Percentiles rank a stretch among this genome's conserved stretches.
Evolutionary conservation across 2,888 invertebrate species (phyloP).

Genomic region (Loripinus fragilis): DNA sequence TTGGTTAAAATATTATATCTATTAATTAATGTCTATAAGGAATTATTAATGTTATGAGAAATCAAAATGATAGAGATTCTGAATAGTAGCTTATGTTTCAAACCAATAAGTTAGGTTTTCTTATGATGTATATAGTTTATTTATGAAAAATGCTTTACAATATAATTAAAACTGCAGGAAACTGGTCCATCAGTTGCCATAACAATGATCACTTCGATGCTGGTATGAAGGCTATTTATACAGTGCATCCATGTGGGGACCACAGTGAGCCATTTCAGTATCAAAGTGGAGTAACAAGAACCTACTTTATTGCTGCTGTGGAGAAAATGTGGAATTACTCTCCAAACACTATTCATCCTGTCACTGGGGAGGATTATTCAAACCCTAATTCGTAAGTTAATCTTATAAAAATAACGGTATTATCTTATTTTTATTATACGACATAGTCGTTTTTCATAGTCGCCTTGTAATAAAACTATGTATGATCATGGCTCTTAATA

Average conservation of each 20-base stretch:
- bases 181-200: constrained; percentile 55
- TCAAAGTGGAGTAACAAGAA: constrained; percentile 30
- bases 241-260: constrained; percentile 45
- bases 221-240: constrained; percentile 55
- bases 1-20: too few species aligned
- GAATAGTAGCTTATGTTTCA: too few species aligned
- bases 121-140: too few species aligned
- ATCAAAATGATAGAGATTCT: too few species aligned
- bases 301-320: constrained; percentile 54
- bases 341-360: constrained; percentile 47
- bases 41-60: too few species aligned
- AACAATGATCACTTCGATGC: constrained; percentile 51
- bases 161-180: constrained; percentile 42
- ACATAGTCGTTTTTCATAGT: neutral
- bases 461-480: too few species aligned
- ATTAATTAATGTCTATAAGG: too few species aligned
- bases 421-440: too few species aligned
- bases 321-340: constrained; percentile 56
- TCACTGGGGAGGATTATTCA: constrained; percentile 45
- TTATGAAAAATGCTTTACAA: too few species aligned
- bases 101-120: too few species aligned
- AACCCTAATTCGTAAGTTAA: constrained; percentile 47
- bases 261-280: neutral
- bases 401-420: too few species aligned
- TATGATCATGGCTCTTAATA: too few species aligned